Percentiles rank a stretch among this genome's conserved stretches.
These are phyloP conservation scores for Corythoichthys intestinalis DNA, from an alignment of 2,113 vertebrate species.

Conservation along the genomic window DNA sequence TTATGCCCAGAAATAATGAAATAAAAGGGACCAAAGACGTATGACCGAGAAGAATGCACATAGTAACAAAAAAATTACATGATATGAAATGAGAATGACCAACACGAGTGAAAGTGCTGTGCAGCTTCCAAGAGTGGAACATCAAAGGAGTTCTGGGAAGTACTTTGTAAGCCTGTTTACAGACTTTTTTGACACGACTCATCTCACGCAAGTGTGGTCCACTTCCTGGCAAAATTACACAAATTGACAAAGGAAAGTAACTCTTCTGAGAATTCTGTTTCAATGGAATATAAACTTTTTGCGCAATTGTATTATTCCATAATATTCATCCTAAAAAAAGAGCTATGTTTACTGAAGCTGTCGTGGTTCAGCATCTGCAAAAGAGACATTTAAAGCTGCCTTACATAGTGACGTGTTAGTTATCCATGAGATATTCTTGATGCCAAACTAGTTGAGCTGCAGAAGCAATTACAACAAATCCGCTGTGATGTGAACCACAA, in stretches of 20 bases:
- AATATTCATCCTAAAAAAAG: slow-evolving; percentile 19
- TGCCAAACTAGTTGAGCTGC: slow-evolving; percentile 64
- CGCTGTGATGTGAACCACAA: slow-evolving; percentile 12
- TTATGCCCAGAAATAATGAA: slow-evolving; percentile 18
- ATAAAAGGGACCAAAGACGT: slow-evolving; percentile 61
- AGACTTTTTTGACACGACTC: slow-evolving; percentile 38
- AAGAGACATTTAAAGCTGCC: slow-evolving; percentile 48
- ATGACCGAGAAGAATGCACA: slow-evolving; percentile 37
- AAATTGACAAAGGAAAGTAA: slow-evolving; percentile 37
- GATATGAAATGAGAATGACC: slow-evolving; percentile 46
- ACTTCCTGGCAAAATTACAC: slow-evolving; percentile 30
- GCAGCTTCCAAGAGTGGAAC: slow-evolving; percentile 36
- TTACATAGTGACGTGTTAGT: slow-evolving; percentile 33
- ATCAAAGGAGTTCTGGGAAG: slow-evolving; percentile 58
- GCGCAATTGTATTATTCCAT: slow-evolving; percentile 31
- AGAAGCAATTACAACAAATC: slow-evolving; percentile 37
- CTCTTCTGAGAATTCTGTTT: slow-evolving; percentile 23
- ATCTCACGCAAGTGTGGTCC: slow-evolving; percentile 56
- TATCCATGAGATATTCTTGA: slow-evolving; percentile 38
- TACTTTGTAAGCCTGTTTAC: slow-evolving; percentile 36
- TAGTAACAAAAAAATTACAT: slow-evolving; percentile 19
- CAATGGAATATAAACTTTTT: slow-evolving; percentile 38
- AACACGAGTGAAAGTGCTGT: slow-evolving; percentile 31
- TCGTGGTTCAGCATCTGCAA: slow-evolving; percentile 20
- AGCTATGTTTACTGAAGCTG: slow-evolving; percentile 35